Conservation (phyloP, 2,113 vertebrate species). For the Erythrocercus mccallii region DNA sequence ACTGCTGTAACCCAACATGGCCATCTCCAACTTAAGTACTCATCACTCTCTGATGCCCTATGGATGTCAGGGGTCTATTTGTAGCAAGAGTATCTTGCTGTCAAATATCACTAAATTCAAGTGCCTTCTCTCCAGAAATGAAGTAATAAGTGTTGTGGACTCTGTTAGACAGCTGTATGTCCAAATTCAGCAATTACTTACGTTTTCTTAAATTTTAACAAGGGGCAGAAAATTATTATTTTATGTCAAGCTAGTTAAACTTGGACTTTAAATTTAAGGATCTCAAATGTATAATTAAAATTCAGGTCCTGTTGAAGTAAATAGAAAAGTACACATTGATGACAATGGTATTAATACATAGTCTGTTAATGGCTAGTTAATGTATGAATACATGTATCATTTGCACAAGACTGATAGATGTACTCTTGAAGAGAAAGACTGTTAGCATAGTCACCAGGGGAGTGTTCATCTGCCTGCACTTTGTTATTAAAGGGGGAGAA, state of each 20-base stretch:
- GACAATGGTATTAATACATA: background rate
- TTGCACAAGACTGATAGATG: background rate
- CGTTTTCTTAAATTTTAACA: background rate
- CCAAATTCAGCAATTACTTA: background rate
- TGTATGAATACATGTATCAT: background rate
- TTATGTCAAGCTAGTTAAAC: background rate
- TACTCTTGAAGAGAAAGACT: background rate
- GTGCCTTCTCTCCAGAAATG: background rate
- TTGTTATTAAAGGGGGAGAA: background rate
- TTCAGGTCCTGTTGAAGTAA: background rate
- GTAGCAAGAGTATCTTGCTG: background rate
- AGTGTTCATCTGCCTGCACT: background rate
- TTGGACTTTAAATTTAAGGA: background rate
- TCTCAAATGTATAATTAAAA: background rate
- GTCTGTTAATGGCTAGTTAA: background rate
- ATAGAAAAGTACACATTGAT: background rate
- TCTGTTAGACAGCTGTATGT: background rate
- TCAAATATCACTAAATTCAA: background rate
- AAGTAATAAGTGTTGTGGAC: background rate
- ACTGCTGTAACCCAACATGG: background rate
- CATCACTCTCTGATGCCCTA: background rate
- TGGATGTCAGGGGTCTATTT: background rate
- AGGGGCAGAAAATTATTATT: background rate
- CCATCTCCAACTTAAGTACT: background rate
- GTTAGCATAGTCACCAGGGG: background rate